Base-by-base conservation (phyloP, 2,113 vertebrate species). In the Camelus bactrianus region DNA sequence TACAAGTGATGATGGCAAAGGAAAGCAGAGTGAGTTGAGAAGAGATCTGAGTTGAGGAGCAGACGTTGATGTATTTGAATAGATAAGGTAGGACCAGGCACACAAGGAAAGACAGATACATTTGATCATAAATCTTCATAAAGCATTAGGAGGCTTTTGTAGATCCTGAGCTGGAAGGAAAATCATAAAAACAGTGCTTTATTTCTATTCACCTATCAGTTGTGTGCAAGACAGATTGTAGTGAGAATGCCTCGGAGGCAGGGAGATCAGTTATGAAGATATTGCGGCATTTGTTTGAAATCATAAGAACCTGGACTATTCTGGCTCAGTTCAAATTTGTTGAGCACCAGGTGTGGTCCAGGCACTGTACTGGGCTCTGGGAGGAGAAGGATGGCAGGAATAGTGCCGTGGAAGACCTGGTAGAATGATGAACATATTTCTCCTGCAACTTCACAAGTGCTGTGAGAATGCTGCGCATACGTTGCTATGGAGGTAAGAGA, bases 61-160 rank as follows among this genome's bases (percentile, higher is more conserved):
- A 79, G 24, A 64, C 46, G 19, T 20, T n/a, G 22, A 64, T 42
- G 16, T n/a, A 73, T 76, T 50, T 60, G 24, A n/a, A 76, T 38
- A 50, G 62, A 19, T 42, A 81, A 58, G 8, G 2, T 13, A 85
- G 20, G 14, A 42, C 5, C n/a, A 30, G 7, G 58, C 22, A 64
- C 52, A 50, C 6, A 3, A 91, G 50, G 3, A 91, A 95, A 91
- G 56, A 60, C 8, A 72, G 24, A 48, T 42, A 76, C 46, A 91
- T 58, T 54, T 50, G 35, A 86, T 81, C 15, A 32, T 26, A 79
- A 83, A 46, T 93, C n/a, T 92, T 86, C 60, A 86, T 50, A 92
- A 75, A 88, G 13, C n/a, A 22, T 75, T 54, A 79, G 24, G 14
- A 79, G 88, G 20, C 22, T 46, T 90, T 85, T 54, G 30, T 13